Evolutionary conservation across 1,140 invertebrate species (phyloP).

Genomic region (Forficula auricularia): DNA sequence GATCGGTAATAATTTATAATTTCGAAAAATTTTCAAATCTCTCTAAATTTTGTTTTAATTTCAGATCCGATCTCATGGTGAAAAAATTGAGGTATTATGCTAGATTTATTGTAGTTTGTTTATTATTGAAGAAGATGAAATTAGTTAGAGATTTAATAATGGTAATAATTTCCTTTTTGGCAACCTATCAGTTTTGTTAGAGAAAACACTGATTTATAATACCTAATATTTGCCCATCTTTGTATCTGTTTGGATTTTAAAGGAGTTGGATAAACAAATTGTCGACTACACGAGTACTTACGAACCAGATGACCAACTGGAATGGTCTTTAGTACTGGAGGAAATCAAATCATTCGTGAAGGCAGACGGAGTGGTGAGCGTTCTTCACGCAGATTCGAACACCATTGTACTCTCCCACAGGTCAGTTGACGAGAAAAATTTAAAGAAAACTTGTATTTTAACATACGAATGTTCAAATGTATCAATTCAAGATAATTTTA

Average conservation of each 20-base stretch:
- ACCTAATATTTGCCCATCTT: not conserved
- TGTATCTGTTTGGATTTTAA: conserved; percentile 9
- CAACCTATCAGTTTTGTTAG: not conserved
- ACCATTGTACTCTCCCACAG: conserved; percentile 66
- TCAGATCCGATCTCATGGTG: conserved; percentile 82
- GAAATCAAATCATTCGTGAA: conserved; percentile 91
- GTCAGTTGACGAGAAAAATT: conserved; percentile 26
- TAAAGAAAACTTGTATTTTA: conserved; percentile 2
- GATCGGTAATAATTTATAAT: conserved; percentile 41
- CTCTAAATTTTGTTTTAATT: conserved; percentile 13
- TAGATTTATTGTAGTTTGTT: conserved; percentile 88
- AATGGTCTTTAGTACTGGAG: conserved; percentile 85
- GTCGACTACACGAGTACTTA: conserved; percentile 88
- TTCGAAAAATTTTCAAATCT: not conserved
- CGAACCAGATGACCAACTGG: conserved; percentile 89
- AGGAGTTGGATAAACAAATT: conserved; percentile 76
- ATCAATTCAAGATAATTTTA: not conserved
- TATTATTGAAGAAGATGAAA: conserved; percentile 87
- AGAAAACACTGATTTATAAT: conserved; percentile 1
- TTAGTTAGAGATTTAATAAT: conserved; percentile 78
- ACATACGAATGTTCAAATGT: conserved; percentile 11
- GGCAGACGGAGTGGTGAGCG: conserved; percentile 73
- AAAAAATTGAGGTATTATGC: conserved; percentile 95
- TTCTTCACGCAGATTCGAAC: conserved; percentile 72
- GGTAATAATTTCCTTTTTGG: conserved; percentile 21